Conservation (phyloP, 2,797 vertebrate genomes). For the Spatula clypeata region DNA sequence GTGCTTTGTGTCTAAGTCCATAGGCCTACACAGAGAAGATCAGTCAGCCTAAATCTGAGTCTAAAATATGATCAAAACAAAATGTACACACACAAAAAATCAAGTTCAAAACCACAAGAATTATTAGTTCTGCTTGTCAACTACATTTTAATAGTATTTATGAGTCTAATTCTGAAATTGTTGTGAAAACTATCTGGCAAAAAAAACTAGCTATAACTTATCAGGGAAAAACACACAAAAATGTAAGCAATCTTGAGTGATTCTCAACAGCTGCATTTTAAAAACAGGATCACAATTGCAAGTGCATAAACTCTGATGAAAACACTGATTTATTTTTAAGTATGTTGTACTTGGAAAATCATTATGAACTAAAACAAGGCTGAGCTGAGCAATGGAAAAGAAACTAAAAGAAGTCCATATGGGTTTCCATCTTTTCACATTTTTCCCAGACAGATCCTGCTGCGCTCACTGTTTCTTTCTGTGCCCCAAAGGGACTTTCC, state of each 20-base stretch:
- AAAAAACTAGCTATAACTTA: constrained; percentile 53
- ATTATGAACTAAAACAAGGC: constrained; percentile 68
- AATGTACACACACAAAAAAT: not conserved
- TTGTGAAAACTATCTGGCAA: constrained; percentile 64
- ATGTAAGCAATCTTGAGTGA: constrained; percentile 68
- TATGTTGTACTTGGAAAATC: constrained; percentile 65
- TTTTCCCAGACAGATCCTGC: not conserved
- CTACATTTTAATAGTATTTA: constrained; percentile 70
- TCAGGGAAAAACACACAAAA: constrained; percentile 60
- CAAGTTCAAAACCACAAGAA: constrained; percentile 32
- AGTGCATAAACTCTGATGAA: constrained; percentile 62
- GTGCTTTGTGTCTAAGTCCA: not conserved
- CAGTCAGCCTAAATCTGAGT: not conserved
- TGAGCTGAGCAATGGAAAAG: constrained; percentile 57
- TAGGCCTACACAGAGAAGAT: not conserved
- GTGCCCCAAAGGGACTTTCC: not conserved
- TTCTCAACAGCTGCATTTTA: constrained; percentile 63
- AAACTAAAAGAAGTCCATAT: constrained; percentile 41
- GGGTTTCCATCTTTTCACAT: constrained; percentile 8
- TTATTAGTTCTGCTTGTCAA: constrained; percentile 42
- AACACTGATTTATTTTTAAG: constrained; percentile 68
- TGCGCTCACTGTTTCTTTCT: not conserved
- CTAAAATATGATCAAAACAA: not conserved
- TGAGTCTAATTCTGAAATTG: constrained; percentile 50
- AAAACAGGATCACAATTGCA: constrained; percentile 50